phyloP scores from a whole-genome alignment of 2,888 invertebrate genomes.

The Epistrophe eligans region DNA sequence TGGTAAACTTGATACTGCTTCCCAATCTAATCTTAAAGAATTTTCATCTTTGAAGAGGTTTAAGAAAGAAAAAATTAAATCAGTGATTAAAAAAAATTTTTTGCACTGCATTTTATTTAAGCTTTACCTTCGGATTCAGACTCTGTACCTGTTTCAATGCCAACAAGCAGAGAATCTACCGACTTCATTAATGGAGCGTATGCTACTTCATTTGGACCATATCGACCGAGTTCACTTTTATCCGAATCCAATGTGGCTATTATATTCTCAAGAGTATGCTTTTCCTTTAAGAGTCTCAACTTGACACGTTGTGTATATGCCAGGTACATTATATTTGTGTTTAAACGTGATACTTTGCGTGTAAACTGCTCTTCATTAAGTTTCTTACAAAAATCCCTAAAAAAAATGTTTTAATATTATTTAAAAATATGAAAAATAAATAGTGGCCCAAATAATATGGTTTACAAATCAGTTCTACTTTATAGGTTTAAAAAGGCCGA shows the following conservation, averaged over 20 bases:
- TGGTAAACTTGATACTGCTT: conserved; percentile 86
- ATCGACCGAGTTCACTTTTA: conserved; percentile 89
- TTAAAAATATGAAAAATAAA: background rate
- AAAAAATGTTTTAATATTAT: background rate
- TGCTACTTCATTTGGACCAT: conserved; percentile 86
- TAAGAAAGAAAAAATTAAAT: conserved; percentile 68
- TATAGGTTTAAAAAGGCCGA: no score
- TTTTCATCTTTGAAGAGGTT: conserved; percentile 84
- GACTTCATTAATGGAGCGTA: conserved; percentile 83
- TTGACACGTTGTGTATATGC: conserved; percentile 91
- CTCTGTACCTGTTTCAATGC: conserved; percentile 87
- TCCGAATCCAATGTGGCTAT: conserved; percentile 88
- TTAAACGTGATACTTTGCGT: conserved; percentile 90
- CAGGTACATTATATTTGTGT: conserved; percentile 91
- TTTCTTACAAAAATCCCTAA: conserved; percentile 91
- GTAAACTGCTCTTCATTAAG: conserved; percentile 90
- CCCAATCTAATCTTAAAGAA: conserved; percentile 92
- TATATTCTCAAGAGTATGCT: conserved; percentile 90
- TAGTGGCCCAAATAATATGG: no score
- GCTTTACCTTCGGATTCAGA: conserved; percentile 87
- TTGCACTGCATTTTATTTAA: background rate
- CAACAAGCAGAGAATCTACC: conserved; percentile 87
- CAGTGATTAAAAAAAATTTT: background rate
- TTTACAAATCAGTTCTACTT: no score
- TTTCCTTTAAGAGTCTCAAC: conserved; percentile 86